Evolutionary conservation across 2,888 invertebrate species (phyloP), one percentile per base, ranked within the genome.

Genomic region (Tiliacea citrago): DNA sequence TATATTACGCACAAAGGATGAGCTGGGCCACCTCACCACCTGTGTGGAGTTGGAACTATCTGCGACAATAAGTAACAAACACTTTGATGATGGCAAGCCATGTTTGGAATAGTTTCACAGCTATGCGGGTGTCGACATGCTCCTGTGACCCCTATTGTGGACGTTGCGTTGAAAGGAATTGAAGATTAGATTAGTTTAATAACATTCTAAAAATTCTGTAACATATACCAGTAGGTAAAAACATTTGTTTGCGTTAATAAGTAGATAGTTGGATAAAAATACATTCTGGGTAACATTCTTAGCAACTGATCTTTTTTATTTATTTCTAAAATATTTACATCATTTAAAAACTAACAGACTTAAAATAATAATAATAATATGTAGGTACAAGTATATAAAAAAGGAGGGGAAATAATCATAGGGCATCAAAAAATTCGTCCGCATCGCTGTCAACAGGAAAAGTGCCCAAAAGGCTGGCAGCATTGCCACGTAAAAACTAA

Each of bases 1-100:
- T 86, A 75, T 82, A 84, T 86, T 81, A 84, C 80, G 75, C 79
- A 87, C 86, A 86, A 88, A 88, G 86, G 82, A 61, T 65, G 57
- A 63, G 77, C 53, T 16, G 58, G 70, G 18, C 16, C 35, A 57
- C 29, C 63, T 29, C 63, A 8, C 79, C 86, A 86, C 86, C 86
- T 86, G 86, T 83, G 75, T 47, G 75, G 60, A 85, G 88, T 86
- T 67, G 77, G 16, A 87, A 88, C 88, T 83, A 83, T 83, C 73
- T 53, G 71, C 70, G 78, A 86, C 83, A 81, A 82, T 86, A 69
- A 82, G 67, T 76, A 83, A 83, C 85, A 77, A 81, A 82, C 80
- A 75, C 84, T 84, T 84, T 86, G 81, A 84, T 79, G 88, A 75
- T 83, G 75, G 76, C 47, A 73, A 55, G 35, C 71, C 74, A 71